phyloP scores from a whole-genome alignment of 1,140 invertebrate species.

The Drosophila simulans region DNA sequence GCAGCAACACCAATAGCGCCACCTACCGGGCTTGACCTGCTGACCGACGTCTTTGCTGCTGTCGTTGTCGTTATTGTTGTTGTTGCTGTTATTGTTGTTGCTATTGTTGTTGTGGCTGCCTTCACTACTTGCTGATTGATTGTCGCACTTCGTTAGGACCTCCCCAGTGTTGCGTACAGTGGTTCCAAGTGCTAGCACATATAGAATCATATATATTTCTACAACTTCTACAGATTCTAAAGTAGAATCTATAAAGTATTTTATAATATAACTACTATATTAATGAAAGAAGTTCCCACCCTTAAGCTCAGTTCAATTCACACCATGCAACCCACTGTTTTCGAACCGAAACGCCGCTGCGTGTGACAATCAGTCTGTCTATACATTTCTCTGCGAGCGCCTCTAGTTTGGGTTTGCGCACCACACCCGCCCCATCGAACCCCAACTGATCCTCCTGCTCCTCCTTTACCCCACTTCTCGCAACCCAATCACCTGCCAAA shows the following conservation, averaged over 20 bases:
- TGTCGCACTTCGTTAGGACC: slow-evolving; percentile 55
- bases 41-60: slow-evolving; percentile 29
- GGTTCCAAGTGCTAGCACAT: background rate
- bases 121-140: slow-evolving; percentile 58
- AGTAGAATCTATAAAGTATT: too few relatives aligned
- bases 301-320: background rate
- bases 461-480: background rate
- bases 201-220: too few relatives aligned
- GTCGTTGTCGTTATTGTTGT: background rate
- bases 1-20: slow-evolving; percentile 45
- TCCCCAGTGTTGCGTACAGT: slow-evolving; percentile 28
- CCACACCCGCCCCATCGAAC: background rate
- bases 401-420: slow-evolving; percentile 2
- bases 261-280: too few relatives aligned
- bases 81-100: background rate
- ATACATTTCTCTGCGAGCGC: slow-evolving; percentile 2
- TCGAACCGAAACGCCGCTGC: slow-evolving; percentile 8
- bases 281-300: too few relatives aligned
- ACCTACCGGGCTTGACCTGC: slow-evolving; percentile 63
- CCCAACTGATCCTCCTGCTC: background rate
- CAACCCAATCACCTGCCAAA: background rate
- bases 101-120: slow-evolving; percentile 25
- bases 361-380: slow-evolving; percentile 40
- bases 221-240: too few relatives aligned
- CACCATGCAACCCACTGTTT: background rate